These are phyloP conservation scores for Monodelphis domestica DNA, from an alignment of 2,797 vertebrate species.

Conservation along the genomic window DNA sequence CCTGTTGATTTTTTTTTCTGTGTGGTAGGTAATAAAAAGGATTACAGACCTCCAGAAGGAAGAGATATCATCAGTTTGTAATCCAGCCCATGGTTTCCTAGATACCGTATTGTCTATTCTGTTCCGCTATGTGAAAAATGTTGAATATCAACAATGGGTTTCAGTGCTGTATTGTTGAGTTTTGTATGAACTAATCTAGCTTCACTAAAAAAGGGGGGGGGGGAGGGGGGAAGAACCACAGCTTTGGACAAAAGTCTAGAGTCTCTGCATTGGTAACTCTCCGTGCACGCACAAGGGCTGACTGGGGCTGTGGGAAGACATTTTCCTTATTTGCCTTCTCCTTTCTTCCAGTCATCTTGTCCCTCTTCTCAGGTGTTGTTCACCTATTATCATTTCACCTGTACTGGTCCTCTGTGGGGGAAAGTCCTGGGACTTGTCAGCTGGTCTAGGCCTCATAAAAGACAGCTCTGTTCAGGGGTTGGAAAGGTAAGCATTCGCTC, in stretches of 20 bases:
- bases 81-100: slow-evolving; percentile 99
- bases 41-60: slow-evolving; percentile 96
- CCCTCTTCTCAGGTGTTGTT: slow-evolving; percentile 87
- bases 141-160: slow-evolving; percentile 99
- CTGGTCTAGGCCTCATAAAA: slow-evolving; percentile 86
- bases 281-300: slow-evolving; percentile 93
- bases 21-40: slow-evolving; percentile 93
- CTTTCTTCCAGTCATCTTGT: slow-evolving; percentile 84
- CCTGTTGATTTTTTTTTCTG: slow-evolving; percentile 87
- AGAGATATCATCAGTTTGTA: slow-evolving; percentile 98
- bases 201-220: slow-evolving; percentile 91
- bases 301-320: slow-evolving; percentile 92
- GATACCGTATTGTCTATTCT: slow-evolving; percentile 99
- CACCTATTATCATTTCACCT: slow-evolving; percentile 83
- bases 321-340: slow-evolving; percentile 87
- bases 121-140: slow-evolving; percentile 99
- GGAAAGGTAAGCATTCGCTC: slow-evolving; percentile 88
- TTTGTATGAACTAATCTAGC: slow-evolving; percentile 99
- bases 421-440: slow-evolving; percentile 86
- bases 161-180: slow-evolving; percentile 99
- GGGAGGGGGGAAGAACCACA: slow-evolving; percentile 92
- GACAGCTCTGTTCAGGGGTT: slow-evolving; percentile 84
- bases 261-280: slow-evolving; percentile 97
- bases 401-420: slow-evolving; percentile 82
- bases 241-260: slow-evolving; percentile 99